Conservation (phyloP, 2,797 vertebrate genomes). For the Echeneis naucrates region DNA sequence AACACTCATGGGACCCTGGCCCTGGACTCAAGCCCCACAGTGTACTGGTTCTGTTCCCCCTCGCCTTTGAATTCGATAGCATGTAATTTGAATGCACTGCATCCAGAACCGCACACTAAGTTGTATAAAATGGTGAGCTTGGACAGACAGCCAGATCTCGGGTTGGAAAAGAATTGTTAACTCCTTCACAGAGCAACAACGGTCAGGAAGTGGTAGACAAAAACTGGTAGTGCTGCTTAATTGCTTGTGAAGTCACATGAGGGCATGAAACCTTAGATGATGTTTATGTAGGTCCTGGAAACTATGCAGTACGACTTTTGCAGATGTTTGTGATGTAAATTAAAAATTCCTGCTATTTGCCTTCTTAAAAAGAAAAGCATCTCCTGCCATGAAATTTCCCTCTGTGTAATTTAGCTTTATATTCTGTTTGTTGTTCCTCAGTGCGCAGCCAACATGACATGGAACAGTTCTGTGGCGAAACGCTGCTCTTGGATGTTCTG, state of each 20-base stretch:
- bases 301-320: slow-evolving; percentile 63
- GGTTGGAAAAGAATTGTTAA: slow-evolving; percentile 62
- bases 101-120: slow-evolving; percentile 79
- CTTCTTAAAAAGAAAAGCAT: slow-evolving; percentile 32
- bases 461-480: slow-evolving; percentile 66
- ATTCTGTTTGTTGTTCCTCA: slow-evolving; percentile 71
- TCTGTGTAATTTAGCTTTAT: slow-evolving; percentile 63
- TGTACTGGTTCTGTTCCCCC: slow-evolving; percentile 44
- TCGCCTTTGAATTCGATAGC: slow-evolving; percentile 79
- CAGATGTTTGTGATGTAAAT: slow-evolving; percentile 77
- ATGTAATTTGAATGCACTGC: slow-evolving; percentile 82
- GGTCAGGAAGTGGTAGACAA: slow-evolving; percentile 50
- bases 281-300: slow-evolving; percentile 74
- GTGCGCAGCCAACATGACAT: slow-evolving; percentile 67
- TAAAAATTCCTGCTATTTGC: slow-evolving; percentile 58
- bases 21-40: slow-evolving; percentile 54
- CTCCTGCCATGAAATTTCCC: slow-evolving; percentile 37
- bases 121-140: slow-evolving; percentile 78
- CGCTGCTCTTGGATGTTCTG: slow-evolving; percentile 56
- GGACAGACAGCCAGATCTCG: slow-evolving; percentile 54
- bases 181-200: slow-evolving; percentile 65
- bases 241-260: slow-evolving; percentile 68
- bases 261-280: slow-evolving; percentile 67
- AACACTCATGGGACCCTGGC: slow-evolving; percentile 62
- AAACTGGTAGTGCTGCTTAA: slow-evolving; percentile 57